A percentile compares a stretch with the other conserved stretches of the same genome.
Conservation (phyloP, 1,140 invertebrate species). For the Diuraphis noxia region DNA sequence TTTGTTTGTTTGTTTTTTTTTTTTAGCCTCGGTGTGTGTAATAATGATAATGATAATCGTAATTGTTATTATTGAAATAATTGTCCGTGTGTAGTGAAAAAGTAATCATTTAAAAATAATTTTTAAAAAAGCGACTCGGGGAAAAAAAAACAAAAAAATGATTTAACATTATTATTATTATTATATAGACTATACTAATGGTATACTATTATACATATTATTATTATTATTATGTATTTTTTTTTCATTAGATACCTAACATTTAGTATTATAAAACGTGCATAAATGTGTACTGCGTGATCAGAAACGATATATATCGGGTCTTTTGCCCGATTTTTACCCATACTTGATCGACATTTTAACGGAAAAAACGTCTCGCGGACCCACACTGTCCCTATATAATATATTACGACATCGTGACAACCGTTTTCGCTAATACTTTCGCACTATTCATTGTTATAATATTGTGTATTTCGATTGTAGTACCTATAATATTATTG, state of each 20-base stretch:
- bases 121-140: background rate
- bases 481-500: background rate
- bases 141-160: background rate
- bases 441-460: background rate
- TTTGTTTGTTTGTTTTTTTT: background rate
- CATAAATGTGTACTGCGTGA: background rate
- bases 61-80: background rate
- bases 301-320: background rate
- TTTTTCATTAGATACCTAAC: conserved; percentile 8
- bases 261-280: background rate
- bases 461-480: background rate
- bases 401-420: background rate
- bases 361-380: background rate
- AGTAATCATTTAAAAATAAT: background rate
- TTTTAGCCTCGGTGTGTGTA: background rate
- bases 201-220: background rate
- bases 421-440: background rate
- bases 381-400: background rate
- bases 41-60: background rate
- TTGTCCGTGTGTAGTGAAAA: background rate
- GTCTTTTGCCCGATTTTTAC: too few species aligned
- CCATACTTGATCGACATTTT: too few species aligned
- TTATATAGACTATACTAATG: too few species aligned
- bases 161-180: background rate
- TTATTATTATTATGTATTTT: background rate